A percentile compares a stretch with the other conserved stretches of the same genome.
Evolutionary conservation across 2,888 invertebrate genomes (phyloP).

Genomic region (Lydus trimaculatus): DNA sequence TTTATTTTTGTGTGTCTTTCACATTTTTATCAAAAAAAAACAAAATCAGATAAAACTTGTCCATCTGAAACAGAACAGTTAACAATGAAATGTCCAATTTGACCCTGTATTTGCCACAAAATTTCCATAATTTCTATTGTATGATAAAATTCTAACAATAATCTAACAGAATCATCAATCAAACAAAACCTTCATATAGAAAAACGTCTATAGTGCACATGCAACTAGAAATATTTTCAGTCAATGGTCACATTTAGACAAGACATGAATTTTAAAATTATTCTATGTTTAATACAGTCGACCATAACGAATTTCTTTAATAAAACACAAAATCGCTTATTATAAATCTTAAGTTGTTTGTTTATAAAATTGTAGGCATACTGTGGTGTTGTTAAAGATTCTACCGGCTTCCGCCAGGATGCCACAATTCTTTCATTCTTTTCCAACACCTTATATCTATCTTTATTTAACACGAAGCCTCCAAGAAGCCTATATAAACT

Average conservation of each 20-base stretch:
- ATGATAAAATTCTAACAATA: conserved; percentile 6
- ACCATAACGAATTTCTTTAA: background rate
- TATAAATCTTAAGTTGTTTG: conserved; percentile 22
- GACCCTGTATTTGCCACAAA: background rate
- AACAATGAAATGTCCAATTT: background rate
- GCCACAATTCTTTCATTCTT: conserved; percentile 26
- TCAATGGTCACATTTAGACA: conserved; percentile 36
- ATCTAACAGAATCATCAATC: conserved; percentile 14
- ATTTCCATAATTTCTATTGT: conserved; percentile 15
- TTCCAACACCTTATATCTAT: conserved; percentile 27
- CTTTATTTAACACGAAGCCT: conserved; percentile 24
- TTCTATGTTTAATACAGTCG: conserved; percentile 17
- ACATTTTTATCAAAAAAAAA: background rate
- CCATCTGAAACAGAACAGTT: background rate
- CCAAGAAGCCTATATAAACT: conserved; percentile 46
- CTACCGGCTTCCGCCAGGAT: conserved; percentile 37
- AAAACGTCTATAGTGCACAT: conserved; percentile 13
- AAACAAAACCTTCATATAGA: conserved; percentile 14
- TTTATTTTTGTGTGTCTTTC: background rate
- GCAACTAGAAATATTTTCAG: conserved; percentile 30
- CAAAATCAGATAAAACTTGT: background rate
- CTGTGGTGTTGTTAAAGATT: conserved; percentile 30
- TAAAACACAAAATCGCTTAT: background rate
- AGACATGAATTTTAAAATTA: conserved; percentile 36
- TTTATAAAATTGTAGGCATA: conserved; percentile 22